phyloP scores from a whole-genome alignment of 2,888 invertebrate genomes.

The Copidosoma aretas region DNA sequence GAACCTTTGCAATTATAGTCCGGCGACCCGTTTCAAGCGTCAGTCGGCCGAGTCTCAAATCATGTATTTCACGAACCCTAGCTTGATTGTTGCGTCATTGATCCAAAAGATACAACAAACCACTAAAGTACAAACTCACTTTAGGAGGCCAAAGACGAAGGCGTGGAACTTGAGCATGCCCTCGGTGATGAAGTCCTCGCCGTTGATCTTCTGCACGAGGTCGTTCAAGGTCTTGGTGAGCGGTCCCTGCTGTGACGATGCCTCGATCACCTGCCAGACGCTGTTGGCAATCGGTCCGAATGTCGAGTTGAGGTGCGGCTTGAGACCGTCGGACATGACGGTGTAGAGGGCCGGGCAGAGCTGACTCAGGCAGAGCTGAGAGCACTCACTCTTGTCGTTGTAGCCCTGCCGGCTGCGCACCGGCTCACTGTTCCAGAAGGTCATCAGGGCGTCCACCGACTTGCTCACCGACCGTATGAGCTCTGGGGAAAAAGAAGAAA shows the following conservation, averaged over 20 bases:
- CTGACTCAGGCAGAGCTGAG: slow-evolving; percentile 76
- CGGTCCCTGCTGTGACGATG: slow-evolving; percentile 85
- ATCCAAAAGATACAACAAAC: slow-evolving; percentile 3
- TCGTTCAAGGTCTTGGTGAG: slow-evolving; percentile 84
- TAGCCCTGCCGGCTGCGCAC: slow-evolving; percentile 64
- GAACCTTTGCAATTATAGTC: too few relatives aligned
- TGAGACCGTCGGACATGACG: slow-evolving; percentile 83
- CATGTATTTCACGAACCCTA: too few relatives aligned
- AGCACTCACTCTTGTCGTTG: slow-evolving; percentile 70
- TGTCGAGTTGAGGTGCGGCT: slow-evolving; percentile 80
- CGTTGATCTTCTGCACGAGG: slow-evolving; percentile 81
- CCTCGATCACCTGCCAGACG: slow-evolving; percentile 89
- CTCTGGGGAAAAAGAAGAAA: slow-evolving; percentile 53
- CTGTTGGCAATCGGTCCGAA: slow-evolving; percentile 87
- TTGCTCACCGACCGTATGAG: slow-evolving; percentile 77
- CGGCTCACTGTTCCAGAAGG: slow-evolving; percentile 70
- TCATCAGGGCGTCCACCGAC: slow-evolving; percentile 77
- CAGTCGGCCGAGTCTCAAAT: too few relatives aligned
- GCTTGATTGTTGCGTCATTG: neutral
- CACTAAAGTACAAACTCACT: slow-evolving; percentile 67
- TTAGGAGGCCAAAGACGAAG: slow-evolving; percentile 84
- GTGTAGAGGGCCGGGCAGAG: slow-evolving; percentile 86
- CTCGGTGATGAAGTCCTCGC: slow-evolving; percentile 82
- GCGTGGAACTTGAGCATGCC: slow-evolving; percentile 88
- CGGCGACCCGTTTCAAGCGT: too few relatives aligned